Percentiles rank a stretch among this genome's conserved stretches.
Conservation (phyloP, 2,888 invertebrate genomes). For the Brachylomia viminalis region DNA sequence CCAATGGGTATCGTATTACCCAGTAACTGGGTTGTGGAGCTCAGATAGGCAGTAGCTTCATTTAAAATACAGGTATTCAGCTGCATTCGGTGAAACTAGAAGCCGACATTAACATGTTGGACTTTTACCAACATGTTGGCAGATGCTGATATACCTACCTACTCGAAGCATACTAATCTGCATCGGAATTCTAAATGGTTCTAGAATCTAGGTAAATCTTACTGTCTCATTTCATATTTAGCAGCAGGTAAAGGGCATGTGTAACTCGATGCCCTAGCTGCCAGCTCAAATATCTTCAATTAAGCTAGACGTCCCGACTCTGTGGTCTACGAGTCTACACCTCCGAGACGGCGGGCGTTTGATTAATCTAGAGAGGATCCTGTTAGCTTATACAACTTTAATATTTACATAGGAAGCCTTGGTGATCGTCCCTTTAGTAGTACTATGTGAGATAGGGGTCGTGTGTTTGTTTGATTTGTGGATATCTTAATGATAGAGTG, state of each 20-base stretch:
- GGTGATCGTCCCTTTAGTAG: constrained; percentile 6
- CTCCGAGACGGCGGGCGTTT: constrained; percentile 15
- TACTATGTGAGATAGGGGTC: neutral
- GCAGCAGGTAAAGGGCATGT: constrained; percentile 12
- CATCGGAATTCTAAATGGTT: neutral
- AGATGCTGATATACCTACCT: neutral
- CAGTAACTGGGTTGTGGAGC: neutral
- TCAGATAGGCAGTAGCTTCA: neutral
- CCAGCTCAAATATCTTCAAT: constrained; percentile 48
- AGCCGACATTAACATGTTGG: neutral
- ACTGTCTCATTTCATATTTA: constrained; percentile 28
- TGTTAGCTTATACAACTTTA: constrained; percentile 38
- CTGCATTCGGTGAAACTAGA: neutral
- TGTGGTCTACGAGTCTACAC: constrained; percentile 38
- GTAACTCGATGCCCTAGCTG: constrained; percentile 14
- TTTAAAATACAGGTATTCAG: neutral
- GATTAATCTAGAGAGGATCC: constrained; percentile 48
- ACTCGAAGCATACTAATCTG: neutral
- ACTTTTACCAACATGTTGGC: too few relatives aligned
- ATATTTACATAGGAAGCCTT: constrained; percentile 35
- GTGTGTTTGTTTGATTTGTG: neutral
- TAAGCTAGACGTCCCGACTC: constrained; percentile 20
- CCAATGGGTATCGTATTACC: neutral
- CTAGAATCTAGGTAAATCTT: constrained; percentile 3
- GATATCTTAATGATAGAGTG: neutral